Evolutionary conservation across 2,888 invertebrate species (phyloP), one percentile per base, ranked within the genome.

Genomic region (Elmis aenea): DNA sequence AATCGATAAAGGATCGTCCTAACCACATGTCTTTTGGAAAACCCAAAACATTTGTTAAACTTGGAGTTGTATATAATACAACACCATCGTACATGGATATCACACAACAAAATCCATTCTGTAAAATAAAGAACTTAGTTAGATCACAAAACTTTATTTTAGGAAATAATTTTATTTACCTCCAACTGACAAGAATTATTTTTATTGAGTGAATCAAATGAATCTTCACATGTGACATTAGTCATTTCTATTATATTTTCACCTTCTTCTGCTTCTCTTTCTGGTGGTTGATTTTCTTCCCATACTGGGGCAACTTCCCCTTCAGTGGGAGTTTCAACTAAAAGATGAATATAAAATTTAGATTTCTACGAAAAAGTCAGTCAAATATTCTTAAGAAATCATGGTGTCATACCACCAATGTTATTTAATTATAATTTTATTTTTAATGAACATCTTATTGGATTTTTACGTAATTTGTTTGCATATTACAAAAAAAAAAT

Each of bases 21-120:
- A 85, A 67, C 88, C 89, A 90, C 79, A 87, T 85, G 44, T 88
- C 85, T 48, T 81, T 79, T 0, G 87, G 83, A 58, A 81, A 91
- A 1, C 87, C 90, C 30, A 91, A 71, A 1, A 79, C 73, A 1
- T 76, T 66, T 0, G 80, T 79, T 29, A 89, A 69, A 26, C 77
- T 77, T 1, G 81, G 68, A 0, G 88, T 84, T 5, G 85, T 81
- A 54, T 83, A 84, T 52, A 89, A 71, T 0, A 91, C 83, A 1
- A 85, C 75, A 1, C 91, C 91, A 54, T 90, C 85, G 33, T 80
- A 75, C 82, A 90, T 83, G 1, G 89, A 88, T 46, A 90, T 82
- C 1, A 88, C 80, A 51, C 84, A 83, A 33, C 81, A 81, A 62
- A 89, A 89, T 33, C 81, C 83, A 24, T 81, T 80, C 83, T n/a